A percentile compares a stretch with the other conserved stretches of the same genome.
These are phyloP conservation scores for Laspeyria flexula DNA, from an alignment of 2,888 invertebrate genomes.

Conservation along the genomic window DNA sequence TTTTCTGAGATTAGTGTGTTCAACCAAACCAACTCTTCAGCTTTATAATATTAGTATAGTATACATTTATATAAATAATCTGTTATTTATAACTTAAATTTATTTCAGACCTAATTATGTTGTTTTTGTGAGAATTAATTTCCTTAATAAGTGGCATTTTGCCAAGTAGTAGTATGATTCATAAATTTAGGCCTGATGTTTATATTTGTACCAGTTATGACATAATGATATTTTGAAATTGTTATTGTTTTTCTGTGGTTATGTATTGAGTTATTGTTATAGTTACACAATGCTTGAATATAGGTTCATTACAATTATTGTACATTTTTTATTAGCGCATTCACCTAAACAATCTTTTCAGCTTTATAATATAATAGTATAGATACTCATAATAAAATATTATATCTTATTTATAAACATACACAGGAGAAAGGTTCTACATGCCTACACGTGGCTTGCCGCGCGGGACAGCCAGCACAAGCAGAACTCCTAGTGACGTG, in stretches of 20 bases:
- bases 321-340: too few relatives aligned
- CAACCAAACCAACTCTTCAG: too few relatives aligned
- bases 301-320: too few relatives aligned
- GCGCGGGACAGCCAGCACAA: slow-evolving; percentile 96
- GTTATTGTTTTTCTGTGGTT: too few relatives aligned
- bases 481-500: slow-evolving; percentile 96
- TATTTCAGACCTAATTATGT: neutral
- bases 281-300: too few relatives aligned
- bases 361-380: neutral
- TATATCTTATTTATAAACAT: neutral
- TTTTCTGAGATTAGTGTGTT: too few relatives aligned
- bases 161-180: neutral
- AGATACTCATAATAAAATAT: neutral
- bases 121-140: neutral
- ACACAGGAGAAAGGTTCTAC: slow-evolving; percentile 94
- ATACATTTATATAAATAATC: too few relatives aligned
- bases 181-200: neutral
- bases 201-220: neutral
- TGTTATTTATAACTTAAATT: neutral
- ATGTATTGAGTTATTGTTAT: too few relatives aligned
- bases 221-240: neutral
- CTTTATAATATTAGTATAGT: neutral
- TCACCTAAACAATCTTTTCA: too few relatives aligned
- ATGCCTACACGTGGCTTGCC: slow-evolving; percentile 97
- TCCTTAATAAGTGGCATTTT: slow-evolving; percentile 4